Evolutionary conservation across 2,113 vertebrate species (phyloP).

Genomic region (Oncorhynchus gorbuscha): DNA sequence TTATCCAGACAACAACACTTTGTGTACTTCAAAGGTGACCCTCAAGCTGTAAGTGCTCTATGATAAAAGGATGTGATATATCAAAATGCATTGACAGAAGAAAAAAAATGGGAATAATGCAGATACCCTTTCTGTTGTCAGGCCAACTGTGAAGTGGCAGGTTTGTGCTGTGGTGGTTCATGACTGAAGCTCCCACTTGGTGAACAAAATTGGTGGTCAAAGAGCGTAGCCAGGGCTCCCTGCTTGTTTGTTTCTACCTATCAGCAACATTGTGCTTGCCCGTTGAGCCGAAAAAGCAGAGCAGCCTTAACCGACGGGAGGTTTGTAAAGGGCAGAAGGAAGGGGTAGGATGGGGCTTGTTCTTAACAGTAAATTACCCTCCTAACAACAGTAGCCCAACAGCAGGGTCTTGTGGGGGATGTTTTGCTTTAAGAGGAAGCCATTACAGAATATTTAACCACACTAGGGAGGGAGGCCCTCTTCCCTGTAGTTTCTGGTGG

Average conservation of each 20-base stretch:
- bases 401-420: conserved; percentile 19
- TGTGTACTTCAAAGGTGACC: too few species aligned
- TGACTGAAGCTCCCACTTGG: background rate
- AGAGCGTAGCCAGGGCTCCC: conserved; percentile 1
- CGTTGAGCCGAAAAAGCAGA: conserved; percentile 2
- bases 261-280: conserved; percentile 39
- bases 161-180: too few species aligned
- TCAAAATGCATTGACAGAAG: too few species aligned
- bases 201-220: background rate
- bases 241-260: conserved; percentile 13
- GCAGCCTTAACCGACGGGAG: conserved; percentile 36
- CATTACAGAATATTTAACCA: conserved; percentile 60
- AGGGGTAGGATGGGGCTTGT: conserved; percentile 7
- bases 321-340: conserved; percentile 26
- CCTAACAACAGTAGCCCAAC: conserved; percentile 41
- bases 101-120: too few species aligned
- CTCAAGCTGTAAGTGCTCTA: too few species aligned
- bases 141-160: too few species aligned
- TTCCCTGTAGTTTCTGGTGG: conserved; percentile 2
- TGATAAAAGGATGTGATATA: too few species aligned
- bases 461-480: conserved; percentile 17
- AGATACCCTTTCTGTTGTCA: too few species aligned
- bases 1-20: too few species aligned
- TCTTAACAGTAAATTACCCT: conserved; percentile 49
- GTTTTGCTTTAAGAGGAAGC: conserved; percentile 34